Base-by-base conservation (phyloP, 1,140 invertebrate species). In the Anastrepha obliqua region DNA sequence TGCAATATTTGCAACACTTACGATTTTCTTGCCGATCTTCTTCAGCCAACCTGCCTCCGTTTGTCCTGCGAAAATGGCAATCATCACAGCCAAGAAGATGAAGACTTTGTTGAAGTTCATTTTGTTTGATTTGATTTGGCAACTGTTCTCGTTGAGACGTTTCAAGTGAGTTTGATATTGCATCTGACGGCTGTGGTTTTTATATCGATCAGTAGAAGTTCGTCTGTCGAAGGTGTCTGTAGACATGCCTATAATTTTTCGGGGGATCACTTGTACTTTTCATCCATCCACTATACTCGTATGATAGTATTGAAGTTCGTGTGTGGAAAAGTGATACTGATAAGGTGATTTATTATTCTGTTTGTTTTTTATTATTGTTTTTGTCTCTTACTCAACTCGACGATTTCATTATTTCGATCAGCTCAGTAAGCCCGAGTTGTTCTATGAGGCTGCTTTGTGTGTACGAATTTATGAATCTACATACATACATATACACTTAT, bases 91-190 rank as follows among this genome's bases (percentile, higher is more conserved):
- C 7, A 91, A 85, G 20, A 92, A 90, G 13, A 92, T 74, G 42
- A 92, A 91, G 70, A 91, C 85, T 85, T 91, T 91, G 86, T 90
- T 64, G 85, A 92, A 91, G 88, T 92, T 92, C 91, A 92, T 92
- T n/a, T 17, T 89, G 86, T 58, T 47, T 64, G 9, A 51, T 86
- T 5, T 70, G 55, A 13, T 59, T n/a, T 9, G 51, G 20, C 20
- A 11, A 29, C 1, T 65, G 11, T 7, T 65, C 13, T 86, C 29
- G 1, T 64, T 44, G n/a, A n/a, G 29, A 17, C 58, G 39, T 20
- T 86, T 8, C 13, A 42, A 42, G 5, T 47, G 58, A 42, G 15
- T 58, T 29, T 81, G 74, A 81, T 55, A 11, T 55, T 81, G 44
- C 15, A 20, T 20, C 11, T 20, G 51, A 3, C 47, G 47, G 3